Base-by-base conservation (phyloP, 2,888 invertebrate species). In the Lissonota sp. region DNA sequence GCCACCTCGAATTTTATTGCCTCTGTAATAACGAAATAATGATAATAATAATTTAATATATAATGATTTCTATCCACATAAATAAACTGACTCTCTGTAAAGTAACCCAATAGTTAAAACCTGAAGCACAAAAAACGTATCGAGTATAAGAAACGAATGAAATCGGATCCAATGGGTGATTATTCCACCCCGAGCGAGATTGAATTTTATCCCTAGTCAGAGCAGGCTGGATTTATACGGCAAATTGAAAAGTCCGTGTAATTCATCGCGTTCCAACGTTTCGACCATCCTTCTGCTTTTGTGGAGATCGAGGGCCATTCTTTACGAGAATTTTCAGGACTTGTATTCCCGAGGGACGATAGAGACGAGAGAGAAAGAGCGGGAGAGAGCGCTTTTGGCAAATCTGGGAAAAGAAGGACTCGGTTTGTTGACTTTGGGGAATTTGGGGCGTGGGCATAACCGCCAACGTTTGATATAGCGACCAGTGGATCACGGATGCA, bases 391-490 rank as follows among this genome's bases (percentile, higher is more conserved):
- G 49, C 39, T 12, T 16, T 71, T 60, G 8, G 39, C 60, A 7
- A 66, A 58, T 14, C 62, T 14, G 63, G 57, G n/a, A 26, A 42
- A 55, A 55, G 10, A 37, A 60, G 63, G 46, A 51, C 60, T 58
- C 49, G 58, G 51, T 66, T 73, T 73, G 69, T 69, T 62, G 79
- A 79, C 73, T 70, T 64, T 6, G 44, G 67, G 74, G 66, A 70
- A 74, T 70, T 64, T 53, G 16, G 40, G 10, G 67, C 5, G 53
- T 53, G 49, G 49, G 14, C 37, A 2, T 39, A 4, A 49, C 58
- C 39, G 26, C 26, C 1, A 1, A 2, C 14, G 57, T 6, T 46
- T n/a, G 40, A 44, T 57, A 57, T 37, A 49, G 49, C 12, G 26
- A 26, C 49, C 12, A 10, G 49, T 14, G 53, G 4, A 12, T 53